These are phyloP conservation scores for Danaus chrysippus DNA, from an alignment of 2,888 invertebrate genomes.

Conservation along the genomic window DNA sequence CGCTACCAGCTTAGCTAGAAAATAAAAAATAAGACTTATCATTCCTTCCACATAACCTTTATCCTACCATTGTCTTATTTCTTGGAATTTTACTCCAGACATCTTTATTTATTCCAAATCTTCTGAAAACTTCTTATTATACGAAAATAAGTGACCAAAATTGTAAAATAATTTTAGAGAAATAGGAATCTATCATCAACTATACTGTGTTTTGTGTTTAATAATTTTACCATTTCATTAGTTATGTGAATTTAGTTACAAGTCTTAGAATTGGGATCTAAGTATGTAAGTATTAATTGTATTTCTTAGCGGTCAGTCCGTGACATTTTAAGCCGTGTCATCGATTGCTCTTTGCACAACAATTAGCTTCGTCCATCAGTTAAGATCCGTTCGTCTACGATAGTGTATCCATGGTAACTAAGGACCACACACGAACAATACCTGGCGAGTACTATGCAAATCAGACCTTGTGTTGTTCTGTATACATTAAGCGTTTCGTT, in stretches of 20 bases:
- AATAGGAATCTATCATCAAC: too few species aligned
- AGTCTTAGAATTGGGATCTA: constrained; percentile 23
- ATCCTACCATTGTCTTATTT: too few species aligned
- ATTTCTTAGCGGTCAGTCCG: constrained; percentile 46
- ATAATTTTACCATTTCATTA: too few species aligned
- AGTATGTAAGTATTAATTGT: constrained; percentile 26
- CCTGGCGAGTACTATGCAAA: constrained; percentile 41
- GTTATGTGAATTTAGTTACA: not conserved
- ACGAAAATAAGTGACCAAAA: too few species aligned
- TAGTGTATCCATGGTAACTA: constrained; percentile 62
- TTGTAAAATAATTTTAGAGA: too few species aligned
- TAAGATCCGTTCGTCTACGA: constrained; percentile 46
- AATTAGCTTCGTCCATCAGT: constrained; percentile 73
- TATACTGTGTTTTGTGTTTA: too few species aligned
- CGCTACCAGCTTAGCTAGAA: too few species aligned
- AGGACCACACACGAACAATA: constrained; percentile 73
- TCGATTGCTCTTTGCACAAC: constrained; percentile 49
- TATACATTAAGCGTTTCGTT: constrained; percentile 56
- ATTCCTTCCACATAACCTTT: too few species aligned
- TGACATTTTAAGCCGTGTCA: constrained; percentile 59
- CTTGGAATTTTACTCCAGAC: too few species aligned
- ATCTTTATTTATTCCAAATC: too few species aligned
- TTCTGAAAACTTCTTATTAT: too few species aligned
- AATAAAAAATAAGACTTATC: too few species aligned
- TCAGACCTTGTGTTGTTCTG: constrained; percentile 38